Conservation (phyloP, 2,888 invertebrate species). For the Listrodromus nycthemerus region DNA sequence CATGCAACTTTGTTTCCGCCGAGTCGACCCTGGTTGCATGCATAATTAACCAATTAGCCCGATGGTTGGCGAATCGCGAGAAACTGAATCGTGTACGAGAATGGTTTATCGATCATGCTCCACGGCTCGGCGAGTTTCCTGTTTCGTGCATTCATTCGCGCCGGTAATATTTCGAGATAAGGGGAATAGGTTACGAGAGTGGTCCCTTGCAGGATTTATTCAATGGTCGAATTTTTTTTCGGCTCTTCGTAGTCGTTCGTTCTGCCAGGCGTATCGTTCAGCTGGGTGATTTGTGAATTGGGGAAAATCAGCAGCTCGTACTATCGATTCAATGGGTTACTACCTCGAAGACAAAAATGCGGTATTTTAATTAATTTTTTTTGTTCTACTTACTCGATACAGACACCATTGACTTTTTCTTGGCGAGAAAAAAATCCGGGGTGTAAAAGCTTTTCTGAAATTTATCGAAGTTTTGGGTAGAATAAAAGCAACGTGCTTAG, state of each 20-base stretch:
- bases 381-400: too few species aligned
- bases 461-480: too few species aligned
- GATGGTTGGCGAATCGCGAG: constrained; percentile 12
- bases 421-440: too few species aligned
- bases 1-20: constrained; percentile 1
- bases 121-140: constrained; percentile 5
- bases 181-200: constrained; percentile 27
- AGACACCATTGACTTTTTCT: too few species aligned
- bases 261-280: neutral
- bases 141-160: constrained; percentile 6
- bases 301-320: neutral
- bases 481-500: too few species aligned
- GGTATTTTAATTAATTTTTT: too few species aligned
- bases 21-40: constrained; percentile 11
- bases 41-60: constrained; percentile 23
- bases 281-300: constrained; percentile 17
- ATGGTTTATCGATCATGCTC: constrained; percentile 5
- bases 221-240: constrained; percentile 48
- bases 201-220: constrained; percentile 50
- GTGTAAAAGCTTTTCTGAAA: too few species aligned
- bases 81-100: neutral
- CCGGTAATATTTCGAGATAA: constrained; percentile 45
- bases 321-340: neutral
- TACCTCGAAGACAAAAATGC: too few species aligned
- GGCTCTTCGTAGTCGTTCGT: neutral